A percentile compares a stretch with the other conserved stretches of the same genome.
These are phyloP conservation scores for Zelleria hepariella DNA, from an alignment of 2,888 invertebrate species.

Conservation along the genomic window DNA sequence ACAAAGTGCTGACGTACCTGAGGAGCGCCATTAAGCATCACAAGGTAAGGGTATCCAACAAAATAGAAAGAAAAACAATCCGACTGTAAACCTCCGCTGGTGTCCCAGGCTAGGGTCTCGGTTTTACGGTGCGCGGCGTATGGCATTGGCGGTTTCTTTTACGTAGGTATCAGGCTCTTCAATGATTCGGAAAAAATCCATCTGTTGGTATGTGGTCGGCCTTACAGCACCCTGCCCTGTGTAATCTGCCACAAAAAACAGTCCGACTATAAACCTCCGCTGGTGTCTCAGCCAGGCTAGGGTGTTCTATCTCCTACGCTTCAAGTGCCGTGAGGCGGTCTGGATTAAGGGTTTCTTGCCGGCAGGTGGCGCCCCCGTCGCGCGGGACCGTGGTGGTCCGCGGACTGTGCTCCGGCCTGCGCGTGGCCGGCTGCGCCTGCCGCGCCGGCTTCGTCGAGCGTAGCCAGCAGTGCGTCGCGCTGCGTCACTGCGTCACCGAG, in stretches of 20 bases:
- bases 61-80: not conserved
- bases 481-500: not conserved
- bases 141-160: too few relatives aligned
- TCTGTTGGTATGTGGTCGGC: too few relatives aligned
- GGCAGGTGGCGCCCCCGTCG: slow-evolving; percentile 9
- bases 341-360: not conserved
- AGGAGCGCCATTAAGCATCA: slow-evolving; percentile 16
- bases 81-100: too few relatives aligned
- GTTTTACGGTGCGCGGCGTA: too few relatives aligned
- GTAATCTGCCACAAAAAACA: too few relatives aligned
- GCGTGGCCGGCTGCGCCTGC: not conserved
- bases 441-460: not conserved
- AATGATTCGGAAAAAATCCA: too few relatives aligned
- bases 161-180: too few relatives aligned
- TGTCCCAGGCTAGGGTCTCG: too few relatives aligned
- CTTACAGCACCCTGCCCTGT: not conserved
- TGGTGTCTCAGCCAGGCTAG: too few relatives aligned
- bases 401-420: slow-evolving; percentile 19
- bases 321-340: too few relatives aligned
- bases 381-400: slow-evolving; percentile 21
- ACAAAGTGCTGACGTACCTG: slow-evolving; percentile 23
- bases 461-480: not conserved
- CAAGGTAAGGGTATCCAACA: not conserved
- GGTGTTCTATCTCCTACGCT: too few relatives aligned
- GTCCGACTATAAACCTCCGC: too few relatives aligned